Evolutionary conservation across 2,888 invertebrate species (phyloP).

Genomic region (Nymphalis polychloros): DNA sequence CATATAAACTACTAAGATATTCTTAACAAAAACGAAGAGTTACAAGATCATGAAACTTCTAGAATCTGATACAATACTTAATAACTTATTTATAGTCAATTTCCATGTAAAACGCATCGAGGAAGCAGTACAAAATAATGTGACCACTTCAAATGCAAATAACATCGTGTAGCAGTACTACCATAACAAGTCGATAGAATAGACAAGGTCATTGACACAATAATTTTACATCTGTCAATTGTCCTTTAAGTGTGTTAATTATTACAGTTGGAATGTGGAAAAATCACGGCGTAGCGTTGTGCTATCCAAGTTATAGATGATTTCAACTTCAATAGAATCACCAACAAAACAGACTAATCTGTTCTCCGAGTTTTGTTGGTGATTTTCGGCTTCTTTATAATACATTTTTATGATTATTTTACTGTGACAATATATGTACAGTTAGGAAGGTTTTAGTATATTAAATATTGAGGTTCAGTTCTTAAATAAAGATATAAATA

Average conservation of each 20-base stretch:
- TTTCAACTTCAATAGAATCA: too few species aligned
- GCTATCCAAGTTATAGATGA: neutral
- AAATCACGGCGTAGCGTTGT: neutral
- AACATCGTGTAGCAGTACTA: slow-evolving; percentile 25
- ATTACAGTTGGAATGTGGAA: slow-evolving; percentile 5
- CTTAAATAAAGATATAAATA: too few species aligned
- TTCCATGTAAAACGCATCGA: slow-evolving; percentile 34
- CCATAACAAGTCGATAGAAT: slow-evolving; percentile 9
- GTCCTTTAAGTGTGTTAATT: slow-evolving; percentile 18
- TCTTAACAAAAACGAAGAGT: neutral
- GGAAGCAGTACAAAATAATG: slow-evolving; percentile 29
- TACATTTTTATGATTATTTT: too few species aligned
- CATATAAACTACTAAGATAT: neutral
- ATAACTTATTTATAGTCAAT: slow-evolving; percentile 31
- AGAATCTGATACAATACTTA: slow-evolving; percentile 18
- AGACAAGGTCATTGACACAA: slow-evolving; percentile 17
- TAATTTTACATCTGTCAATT: slow-evolving; percentile 15
- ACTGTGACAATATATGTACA: too few species aligned
- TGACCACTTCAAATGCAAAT: slow-evolving; percentile 34
- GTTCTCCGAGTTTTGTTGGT: too few species aligned
- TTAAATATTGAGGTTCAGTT: too few species aligned
- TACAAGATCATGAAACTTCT: slow-evolving; percentile 5
- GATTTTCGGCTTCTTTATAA: too few species aligned
- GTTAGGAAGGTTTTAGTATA: too few species aligned
- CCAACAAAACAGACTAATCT: too few species aligned